Evolutionary conservation across 1,140 invertebrate species (phyloP), one percentile per base, ranked within the genome.

Genomic region (Ptiloglossa arizonensis): DNA sequence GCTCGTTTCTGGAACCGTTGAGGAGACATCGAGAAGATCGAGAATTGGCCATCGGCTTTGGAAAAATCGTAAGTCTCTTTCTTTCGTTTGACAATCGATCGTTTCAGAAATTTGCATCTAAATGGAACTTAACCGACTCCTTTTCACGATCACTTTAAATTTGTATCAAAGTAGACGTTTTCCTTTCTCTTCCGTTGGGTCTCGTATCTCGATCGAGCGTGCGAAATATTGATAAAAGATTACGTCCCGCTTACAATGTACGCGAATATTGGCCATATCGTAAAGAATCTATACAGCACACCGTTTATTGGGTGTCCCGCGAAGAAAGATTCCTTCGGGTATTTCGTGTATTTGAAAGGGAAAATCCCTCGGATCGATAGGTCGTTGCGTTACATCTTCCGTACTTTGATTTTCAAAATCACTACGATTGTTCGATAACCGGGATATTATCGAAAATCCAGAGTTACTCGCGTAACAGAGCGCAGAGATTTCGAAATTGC

Each of bases 381-480:
- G 29, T 17, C 46, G n/a, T 3, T 17, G n/a, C 11, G 38, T 38
- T 35, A 19, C 2, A 5, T 8, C 50, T 52, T 9, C 13, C 4
- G 46, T 17, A 17, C 27, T 35, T 63, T 29, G 29, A 50, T 41
- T 46, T 15, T 50, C 0, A 6, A 5, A 32, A 6, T 60, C 32
- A 9, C 17, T 22, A 24, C n/a, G 15, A 72, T 63, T 24, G 22
- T 52, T 50, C 5, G 22, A 4, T 15, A 15, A 15, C 15, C 2
- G 15, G 1, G 57, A 60, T 32, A 32, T 56, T n/a, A 63, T 38
- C 32, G 57, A 62, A 62, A 72, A 48, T 38, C 41, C n/a, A 15
- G 15, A 11, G 32, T 29, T 29, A 44, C 56, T 29, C 17, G 6
- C 5, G 2, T 29, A 15, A 32, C 22, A 44, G 27, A 24, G 1